Evolutionary conservation across 2,113 vertebrate genomes (phyloP), one percentile per base, ranked within the genome.

Genomic region (Perognathus longimembris): DNA sequence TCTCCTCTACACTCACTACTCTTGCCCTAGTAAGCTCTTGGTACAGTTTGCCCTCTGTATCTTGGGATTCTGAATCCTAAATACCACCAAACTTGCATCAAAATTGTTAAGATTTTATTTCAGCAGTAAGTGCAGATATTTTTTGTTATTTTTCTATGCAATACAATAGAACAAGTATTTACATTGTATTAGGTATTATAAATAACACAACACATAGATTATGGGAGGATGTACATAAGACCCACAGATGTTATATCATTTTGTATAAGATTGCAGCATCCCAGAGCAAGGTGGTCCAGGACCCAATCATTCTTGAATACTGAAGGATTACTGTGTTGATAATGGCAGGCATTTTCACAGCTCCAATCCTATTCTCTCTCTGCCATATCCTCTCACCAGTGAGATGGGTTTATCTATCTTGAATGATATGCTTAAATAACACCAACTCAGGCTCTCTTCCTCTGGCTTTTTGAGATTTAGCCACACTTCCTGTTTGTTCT

Each of bases 171-270:
- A 28, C 7, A 26, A 59, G 4, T 24, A 18, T 32, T 38, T 26
- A 3, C 45, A 32, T 40, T 0, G 4, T 10, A 9, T 21, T 30
- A 21, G 20, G 11, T 2, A 32, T 14, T 8, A n/a, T 38, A 38
- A n/a, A 5, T 24, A 54, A 59, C 5, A 5, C 10, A 10, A 36
- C 7, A 14, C 40, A 38, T 54, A 36, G 42, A 3, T 22, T 50
- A 20, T 1, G 6, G 45, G 20, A 63, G 57, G 70, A 26, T 21
- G 0, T 14, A 5, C 26, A 0, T 54, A 17, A 5, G 14, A 40
- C 18, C 1, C n/a, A 8, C 14, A 9, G 70, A 7, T 28, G 15
- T 20, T 24, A 6, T 18, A 14, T 34, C 21, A 36, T 6, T 15
- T 36, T 36, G 34, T 5, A 38, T 22, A 75, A 84, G 45, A 26